These are phyloP conservation scores for Hyperopisus bebe DNA, from an alignment of 2,113 vertebrate genomes.

Conservation along the genomic window DNA sequence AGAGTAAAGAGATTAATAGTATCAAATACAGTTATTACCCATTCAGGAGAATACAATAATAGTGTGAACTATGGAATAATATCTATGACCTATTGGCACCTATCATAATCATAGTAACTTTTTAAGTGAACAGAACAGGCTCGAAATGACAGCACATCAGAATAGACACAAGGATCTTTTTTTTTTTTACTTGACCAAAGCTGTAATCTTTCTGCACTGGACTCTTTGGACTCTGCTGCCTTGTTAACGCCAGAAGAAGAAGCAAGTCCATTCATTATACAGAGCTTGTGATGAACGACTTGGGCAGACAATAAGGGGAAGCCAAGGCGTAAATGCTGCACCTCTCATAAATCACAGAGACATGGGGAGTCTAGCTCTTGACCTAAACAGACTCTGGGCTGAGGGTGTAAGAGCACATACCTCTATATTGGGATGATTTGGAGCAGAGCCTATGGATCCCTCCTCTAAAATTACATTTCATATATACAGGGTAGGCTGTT, in stretches of 20 bases:
- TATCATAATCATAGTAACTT: background rate
- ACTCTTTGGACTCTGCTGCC: constrained; percentile 62
- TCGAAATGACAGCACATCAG: background rate
- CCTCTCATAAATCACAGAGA: constrained; percentile 71
- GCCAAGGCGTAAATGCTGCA: constrained; percentile 72
- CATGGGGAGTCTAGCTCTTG: constrained; percentile 65
- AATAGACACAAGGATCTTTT: constrained; percentile 4
- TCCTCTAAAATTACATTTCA: background rate
- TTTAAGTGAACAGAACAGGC: background rate
- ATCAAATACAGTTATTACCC: background rate
- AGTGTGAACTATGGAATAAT: background rate
- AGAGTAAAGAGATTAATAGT: background rate
- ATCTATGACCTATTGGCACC: background rate
- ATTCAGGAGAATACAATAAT: background rate
- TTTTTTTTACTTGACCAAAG: constrained; percentile 53
- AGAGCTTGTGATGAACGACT: constrained; percentile 67
- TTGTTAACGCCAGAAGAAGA: constrained; percentile 65
- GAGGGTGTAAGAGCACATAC: constrained; percentile 54
- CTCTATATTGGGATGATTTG: constrained; percentile 32
- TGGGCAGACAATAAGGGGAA: constrained; percentile 69
- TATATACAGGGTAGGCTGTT: background rate
- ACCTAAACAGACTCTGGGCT: constrained; percentile 69
- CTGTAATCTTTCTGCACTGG: constrained; percentile 68
- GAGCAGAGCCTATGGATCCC: constrained; percentile 31
- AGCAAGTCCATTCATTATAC: constrained; percentile 72